Evolutionary conservation across 2,113 vertebrate species (phyloP).

Genomic region (Catagonus wagneri): DNA sequence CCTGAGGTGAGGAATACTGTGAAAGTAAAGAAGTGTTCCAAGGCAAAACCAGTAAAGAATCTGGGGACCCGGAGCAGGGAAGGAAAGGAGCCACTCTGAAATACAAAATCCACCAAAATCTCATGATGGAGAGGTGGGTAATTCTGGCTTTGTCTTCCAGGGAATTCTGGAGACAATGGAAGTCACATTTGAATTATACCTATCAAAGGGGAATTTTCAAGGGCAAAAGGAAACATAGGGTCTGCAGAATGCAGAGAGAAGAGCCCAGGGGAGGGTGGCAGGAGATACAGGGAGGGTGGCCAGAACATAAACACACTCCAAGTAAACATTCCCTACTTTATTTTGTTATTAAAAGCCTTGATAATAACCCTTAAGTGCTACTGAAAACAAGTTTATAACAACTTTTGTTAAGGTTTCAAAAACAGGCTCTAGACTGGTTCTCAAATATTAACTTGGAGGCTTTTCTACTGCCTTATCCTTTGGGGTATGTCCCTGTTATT

Average conservation of each 20-base stretch:
- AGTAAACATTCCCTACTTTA: background rate
- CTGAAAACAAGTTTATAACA: background rate
- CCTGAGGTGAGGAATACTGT: background rate
- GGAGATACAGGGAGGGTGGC: no score
- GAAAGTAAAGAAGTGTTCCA: background rate
- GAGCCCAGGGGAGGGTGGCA: background rate
- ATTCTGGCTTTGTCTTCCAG: background rate
- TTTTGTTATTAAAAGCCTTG: background rate
- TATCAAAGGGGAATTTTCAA: background rate
- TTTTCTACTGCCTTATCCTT: background rate
- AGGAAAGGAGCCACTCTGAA: background rate
- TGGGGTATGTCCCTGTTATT: background rate
- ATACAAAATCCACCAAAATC: background rate
- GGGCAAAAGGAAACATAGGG: background rate
- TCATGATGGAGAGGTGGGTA: background rate
- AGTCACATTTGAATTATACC: background rate
- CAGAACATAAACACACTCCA: background rate
- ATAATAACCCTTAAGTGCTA: background rate
- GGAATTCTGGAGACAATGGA: background rate
- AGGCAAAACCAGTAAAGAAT: background rate
- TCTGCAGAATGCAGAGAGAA: background rate
- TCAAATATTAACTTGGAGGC: background rate
- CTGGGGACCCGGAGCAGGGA: background rate
- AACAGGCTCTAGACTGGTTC: background rate
- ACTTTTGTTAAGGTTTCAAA: background rate